Conservation (phyloP, 2,113 vertebrate species). For the Chamaea fasciata region DNA sequence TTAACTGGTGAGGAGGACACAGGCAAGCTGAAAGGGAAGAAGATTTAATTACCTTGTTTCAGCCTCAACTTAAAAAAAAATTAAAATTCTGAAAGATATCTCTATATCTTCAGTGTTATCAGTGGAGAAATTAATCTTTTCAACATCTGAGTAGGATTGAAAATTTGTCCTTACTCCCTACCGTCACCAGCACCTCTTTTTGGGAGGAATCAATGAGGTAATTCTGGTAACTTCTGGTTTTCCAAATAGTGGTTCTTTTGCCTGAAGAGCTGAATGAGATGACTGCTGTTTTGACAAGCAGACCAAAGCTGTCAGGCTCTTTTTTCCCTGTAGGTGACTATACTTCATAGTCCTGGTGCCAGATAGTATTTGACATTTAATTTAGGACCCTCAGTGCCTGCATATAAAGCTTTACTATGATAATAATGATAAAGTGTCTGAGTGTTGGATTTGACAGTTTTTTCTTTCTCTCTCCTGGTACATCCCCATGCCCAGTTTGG, state of each 20-base stretch:
- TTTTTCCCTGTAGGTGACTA: neutral
- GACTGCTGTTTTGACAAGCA: constrained; percentile 2
- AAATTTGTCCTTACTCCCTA: neutral
- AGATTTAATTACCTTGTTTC: neutral
- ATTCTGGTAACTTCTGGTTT: neutral
- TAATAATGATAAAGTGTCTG: constrained; percentile 13
- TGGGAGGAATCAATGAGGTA: neutral
- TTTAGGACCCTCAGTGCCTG: constrained; percentile 45
- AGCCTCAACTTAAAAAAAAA: neutral
- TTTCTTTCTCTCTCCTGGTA: neutral
- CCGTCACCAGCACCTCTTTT: neutral
- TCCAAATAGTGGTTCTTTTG: neutral
- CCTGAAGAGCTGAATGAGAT: neutral
- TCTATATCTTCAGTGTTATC: neutral
- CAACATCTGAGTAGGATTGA: neutral
- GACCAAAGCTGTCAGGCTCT: neutral
- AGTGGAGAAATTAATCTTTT: neutral
- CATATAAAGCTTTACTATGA: constrained; percentile 28
- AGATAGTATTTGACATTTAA: constrained; percentile 66
- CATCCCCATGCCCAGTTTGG: neutral
- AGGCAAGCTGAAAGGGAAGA: neutral
- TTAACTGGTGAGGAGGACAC: neutral
- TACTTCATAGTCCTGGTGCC: constrained; percentile 18
- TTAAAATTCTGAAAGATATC: neutral
- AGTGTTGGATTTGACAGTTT: constrained; percentile 34